Evolutionary conservation across 2,797 vertebrate species (phyloP).

Genomic region (Chromobotia macracanthus): DNA sequence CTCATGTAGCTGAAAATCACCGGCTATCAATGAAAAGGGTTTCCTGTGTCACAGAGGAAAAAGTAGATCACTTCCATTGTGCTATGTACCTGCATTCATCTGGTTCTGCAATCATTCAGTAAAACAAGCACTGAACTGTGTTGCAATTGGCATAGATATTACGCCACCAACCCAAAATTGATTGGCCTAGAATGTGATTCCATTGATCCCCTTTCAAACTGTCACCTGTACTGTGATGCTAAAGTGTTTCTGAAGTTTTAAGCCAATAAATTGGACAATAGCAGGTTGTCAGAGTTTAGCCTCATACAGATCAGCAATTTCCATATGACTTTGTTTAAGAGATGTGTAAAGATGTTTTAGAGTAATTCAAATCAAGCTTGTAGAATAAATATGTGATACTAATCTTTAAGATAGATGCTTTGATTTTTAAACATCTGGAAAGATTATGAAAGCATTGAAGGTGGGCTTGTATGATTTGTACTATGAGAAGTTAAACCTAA

Average conservation of each 20-base stretch:
- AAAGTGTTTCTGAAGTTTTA: slow-evolving; percentile 48
- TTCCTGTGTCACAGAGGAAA: no score
- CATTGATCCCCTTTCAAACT: slow-evolving; percentile 58
- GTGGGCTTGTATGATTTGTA: slow-evolving; percentile 20
- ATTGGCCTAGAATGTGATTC: slow-evolving; percentile 50
- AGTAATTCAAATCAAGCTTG: slow-evolving; percentile 34
- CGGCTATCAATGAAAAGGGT: no score
- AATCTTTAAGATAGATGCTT: slow-evolving; percentile 29
- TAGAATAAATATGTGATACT: not conserved
- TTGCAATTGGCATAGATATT: slow-evolving; percentile 36
- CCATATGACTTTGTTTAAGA: slow-evolving; percentile 37
- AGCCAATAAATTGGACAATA: slow-evolving; percentile 50
- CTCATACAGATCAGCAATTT: slow-evolving; percentile 20
- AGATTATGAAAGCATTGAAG: slow-evolving; percentile 32
- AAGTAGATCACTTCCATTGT: not conserved
- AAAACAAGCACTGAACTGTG: slow-evolving; percentile 37
- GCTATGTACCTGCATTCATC: slow-evolving; percentile 4
- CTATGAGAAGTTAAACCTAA: slow-evolving; percentile 43
- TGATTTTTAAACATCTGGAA: slow-evolving; percentile 15
- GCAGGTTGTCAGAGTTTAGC: slow-evolving; percentile 49
- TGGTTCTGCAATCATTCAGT: slow-evolving; percentile 1
- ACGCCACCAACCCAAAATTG: slow-evolving; percentile 41
- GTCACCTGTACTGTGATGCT: slow-evolving; percentile 48
- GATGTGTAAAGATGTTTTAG: slow-evolving; percentile 21
- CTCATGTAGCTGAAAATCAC: no score